A percentile compares a stretch with the other conserved stretches of the same genome.
phyloP scores from a whole-genome alignment of 2,888 invertebrate genomes.

The Ichneumon xanthorius region DNA sequence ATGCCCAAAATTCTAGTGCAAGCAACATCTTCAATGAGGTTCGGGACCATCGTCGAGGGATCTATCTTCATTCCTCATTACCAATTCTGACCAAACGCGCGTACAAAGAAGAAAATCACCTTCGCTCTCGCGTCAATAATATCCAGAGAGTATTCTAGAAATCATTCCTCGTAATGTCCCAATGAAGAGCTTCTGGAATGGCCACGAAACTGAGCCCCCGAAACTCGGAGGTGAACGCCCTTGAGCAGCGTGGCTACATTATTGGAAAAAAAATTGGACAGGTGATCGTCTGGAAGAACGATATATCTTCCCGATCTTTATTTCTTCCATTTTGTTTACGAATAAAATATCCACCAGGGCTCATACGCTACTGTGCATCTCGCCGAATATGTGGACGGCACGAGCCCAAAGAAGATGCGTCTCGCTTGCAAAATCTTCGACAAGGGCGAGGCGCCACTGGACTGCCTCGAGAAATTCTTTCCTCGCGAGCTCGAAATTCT shows the following conservation, averaged over 20 bases:
- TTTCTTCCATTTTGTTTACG: constrained; percentile 7
- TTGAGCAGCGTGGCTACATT: constrained; percentile 93
- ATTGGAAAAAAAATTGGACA: constrained; percentile 95
- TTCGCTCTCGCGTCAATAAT: neutral
- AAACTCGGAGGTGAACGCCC: constrained; percentile 93
- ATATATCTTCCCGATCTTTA: neutral
- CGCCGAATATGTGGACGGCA: constrained; percentile 92
- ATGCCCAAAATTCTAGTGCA: constrained; percentile 79
- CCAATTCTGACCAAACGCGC: constrained; percentile 52
- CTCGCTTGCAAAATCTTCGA: constrained; percentile 97
- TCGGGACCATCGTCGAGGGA: constrained; percentile 67
- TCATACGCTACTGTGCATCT: constrained; percentile 96
- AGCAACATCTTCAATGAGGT: constrained; percentile 72
- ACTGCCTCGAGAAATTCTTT: constrained; percentile 96
- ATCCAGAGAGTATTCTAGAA: constrained; percentile 17
- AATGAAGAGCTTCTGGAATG: constrained; percentile 85
- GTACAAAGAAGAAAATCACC: constrained; percentile 34
- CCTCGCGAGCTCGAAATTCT: constrained; percentile 96
- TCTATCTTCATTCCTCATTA: constrained; percentile 48
- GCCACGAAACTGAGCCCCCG: constrained; percentile 91
- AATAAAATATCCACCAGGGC: constrained; percentile 86
- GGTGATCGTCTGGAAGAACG: constrained; percentile 71
- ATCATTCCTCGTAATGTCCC: constrained; percentile 65
- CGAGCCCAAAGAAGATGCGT: constrained; percentile 90
- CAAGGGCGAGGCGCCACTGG: constrained; percentile 94